Evolutionary conservation across 2,888 invertebrate species (phyloP).

Genomic region (Lasioglossum villosulum): DNA sequence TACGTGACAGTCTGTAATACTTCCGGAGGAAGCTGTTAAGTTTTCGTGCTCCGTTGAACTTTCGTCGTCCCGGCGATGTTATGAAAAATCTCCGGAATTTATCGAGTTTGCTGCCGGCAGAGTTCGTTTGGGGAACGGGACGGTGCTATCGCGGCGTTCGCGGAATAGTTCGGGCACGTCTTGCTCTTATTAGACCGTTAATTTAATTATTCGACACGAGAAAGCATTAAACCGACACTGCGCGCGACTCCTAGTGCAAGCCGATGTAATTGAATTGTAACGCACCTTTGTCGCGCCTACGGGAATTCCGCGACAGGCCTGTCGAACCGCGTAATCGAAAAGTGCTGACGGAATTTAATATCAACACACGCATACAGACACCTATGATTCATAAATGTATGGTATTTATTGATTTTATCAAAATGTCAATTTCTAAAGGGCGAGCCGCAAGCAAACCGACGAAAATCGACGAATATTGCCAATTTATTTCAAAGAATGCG

Average conservation of each 20-base stretch:
- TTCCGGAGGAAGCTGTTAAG: background rate
- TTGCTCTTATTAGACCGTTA: slow-evolving; percentile 48
- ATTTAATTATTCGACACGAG: slow-evolving; percentile 50
- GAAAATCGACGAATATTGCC: background rate
- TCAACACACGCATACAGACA: background rate
- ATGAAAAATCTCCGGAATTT: slow-evolving; percentile 29
- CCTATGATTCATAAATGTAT: background rate
- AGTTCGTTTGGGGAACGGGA: slow-evolving; percentile 1
- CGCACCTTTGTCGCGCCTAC: slow-evolving; percentile 30
- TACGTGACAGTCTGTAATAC: background rate
- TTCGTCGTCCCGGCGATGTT: background rate
- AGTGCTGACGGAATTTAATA: background rate
- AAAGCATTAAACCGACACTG: slow-evolving; percentile 36
- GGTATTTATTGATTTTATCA: background rate
- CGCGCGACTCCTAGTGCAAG: background rate
- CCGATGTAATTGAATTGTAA: slow-evolving; percentile 47
- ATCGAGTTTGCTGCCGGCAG: slow-evolving; percentile 18
- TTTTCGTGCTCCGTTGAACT: background rate
- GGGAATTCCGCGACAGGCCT: slow-evolving; percentile 1
- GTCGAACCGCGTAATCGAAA: slow-evolving; percentile 22
- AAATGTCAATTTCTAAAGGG: background rate
- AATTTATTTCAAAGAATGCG: background rate
- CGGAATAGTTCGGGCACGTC: slow-evolving; percentile 7
- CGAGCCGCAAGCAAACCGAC: background rate
- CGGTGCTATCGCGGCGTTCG: background rate